Percentiles rank a stretch among this genome's conserved stretches.
Conservation (phyloP, 1,140 invertebrate genomes). For the Ptiloglossa arizonensis region DNA sequence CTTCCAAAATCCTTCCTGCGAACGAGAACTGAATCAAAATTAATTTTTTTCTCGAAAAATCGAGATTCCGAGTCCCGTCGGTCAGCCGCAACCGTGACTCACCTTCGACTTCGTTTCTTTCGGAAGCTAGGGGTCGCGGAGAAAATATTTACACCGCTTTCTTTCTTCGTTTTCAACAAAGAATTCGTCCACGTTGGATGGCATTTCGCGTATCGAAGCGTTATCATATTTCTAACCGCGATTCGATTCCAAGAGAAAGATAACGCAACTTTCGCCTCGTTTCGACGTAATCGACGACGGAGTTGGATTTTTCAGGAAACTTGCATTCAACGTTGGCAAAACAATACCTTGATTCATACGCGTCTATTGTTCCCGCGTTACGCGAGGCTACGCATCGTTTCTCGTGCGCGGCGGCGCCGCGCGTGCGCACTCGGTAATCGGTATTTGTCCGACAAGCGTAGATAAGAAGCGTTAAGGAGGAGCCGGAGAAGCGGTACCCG, state of each 20-base stretch:
- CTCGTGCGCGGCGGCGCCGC: neutral
- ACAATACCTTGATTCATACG: slow-evolving; percentile 2
- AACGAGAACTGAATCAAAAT: too few species aligned
- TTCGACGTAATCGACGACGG: neutral
- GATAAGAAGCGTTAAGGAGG: slow-evolving; percentile 30
- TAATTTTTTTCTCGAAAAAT: too few species aligned
- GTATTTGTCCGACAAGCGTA: slow-evolving; percentile 13
- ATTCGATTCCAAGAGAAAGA: too few species aligned
- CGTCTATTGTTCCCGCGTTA: slow-evolving; percentile 9
- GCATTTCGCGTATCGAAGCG: too few species aligned
- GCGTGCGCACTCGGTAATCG: slow-evolving; percentile 11
- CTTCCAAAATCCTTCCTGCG: too few species aligned
- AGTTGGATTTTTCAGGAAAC: neutral
- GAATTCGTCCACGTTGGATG: neutral
- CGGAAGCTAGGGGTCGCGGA: neutral
- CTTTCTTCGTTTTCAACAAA: neutral
- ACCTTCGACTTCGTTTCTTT: neutral
- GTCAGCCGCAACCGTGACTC: neutral
- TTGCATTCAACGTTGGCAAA: neutral
- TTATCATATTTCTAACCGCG: neutral
- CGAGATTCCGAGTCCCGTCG: too few species aligned
- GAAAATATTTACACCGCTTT: neutral
- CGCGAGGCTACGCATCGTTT: slow-evolving; percentile 2
- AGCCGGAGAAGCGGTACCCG: neutral
- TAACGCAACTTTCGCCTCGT: neutral